These are phyloP conservation scores for Zaprionus bogoriensis DNA, from an alignment of 2,888 invertebrate species.

Conservation along the genomic window DNA sequence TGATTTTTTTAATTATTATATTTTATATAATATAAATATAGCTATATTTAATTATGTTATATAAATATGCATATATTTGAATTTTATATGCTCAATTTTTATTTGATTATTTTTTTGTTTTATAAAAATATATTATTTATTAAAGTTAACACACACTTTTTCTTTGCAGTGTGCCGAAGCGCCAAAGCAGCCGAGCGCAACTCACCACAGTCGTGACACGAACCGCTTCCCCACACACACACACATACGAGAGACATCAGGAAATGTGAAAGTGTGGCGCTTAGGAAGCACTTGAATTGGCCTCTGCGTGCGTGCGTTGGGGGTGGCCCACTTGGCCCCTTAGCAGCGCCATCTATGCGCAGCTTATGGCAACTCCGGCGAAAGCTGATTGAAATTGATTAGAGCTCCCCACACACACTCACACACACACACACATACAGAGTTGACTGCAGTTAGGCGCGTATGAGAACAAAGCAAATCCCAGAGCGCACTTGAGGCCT, in stretches of 20 bases:
- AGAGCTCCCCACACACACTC: neutral
- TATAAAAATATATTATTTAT: neutral
- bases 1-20: neutral
- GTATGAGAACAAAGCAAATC: neutral
- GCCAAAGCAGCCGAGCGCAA: constrained; percentile 19
- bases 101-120: no score
- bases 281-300: constrained; percentile 44
- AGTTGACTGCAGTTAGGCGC: no score
- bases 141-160: neutral
- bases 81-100: no score
- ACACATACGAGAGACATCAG: constrained; percentile 34
- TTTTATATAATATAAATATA: neutral
- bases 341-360: constrained; percentile 53
- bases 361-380: constrained; percentile 29
- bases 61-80: neutral
- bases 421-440: no score
- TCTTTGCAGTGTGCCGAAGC: constrained; percentile 11
- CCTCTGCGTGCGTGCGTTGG: constrained; percentile 15
- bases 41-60: neutral
- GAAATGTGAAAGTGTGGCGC: constrained; percentile 56
- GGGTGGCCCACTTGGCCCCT: neutral
- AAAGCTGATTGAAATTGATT: constrained; percentile 51
- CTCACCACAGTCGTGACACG: constrained; percentile 61
- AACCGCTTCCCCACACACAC: constrained; percentile 1
- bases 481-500: constrained; percentile 9